Evolutionary conservation across 2,113 vertebrate genomes (phyloP), one percentile per base, ranked within the genome.

Genomic region (Azemiops feae): DNA sequence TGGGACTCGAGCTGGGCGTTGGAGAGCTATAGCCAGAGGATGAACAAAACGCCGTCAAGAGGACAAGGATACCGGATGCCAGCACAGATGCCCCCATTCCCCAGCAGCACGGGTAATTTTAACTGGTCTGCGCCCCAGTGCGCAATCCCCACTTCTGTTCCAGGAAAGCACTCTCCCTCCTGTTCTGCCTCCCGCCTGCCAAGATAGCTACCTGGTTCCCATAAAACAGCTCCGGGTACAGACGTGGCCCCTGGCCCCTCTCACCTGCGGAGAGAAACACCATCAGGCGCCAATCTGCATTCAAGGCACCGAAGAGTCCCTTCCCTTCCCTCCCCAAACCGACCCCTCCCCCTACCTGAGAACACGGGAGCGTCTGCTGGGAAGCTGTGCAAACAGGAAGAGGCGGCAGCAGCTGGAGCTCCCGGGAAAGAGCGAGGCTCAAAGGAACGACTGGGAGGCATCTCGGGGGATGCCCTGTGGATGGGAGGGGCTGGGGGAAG

Each of bases 201-300:
- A 23, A 14, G 23, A 14, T 25, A 1, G 6, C 9, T 43, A 57
- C 94, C 90, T 90, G 96, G 86, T 95, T 97, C 92, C 96, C 90
- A 20, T 96, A 97, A 92, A 96, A 95, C 93, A 96, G 94, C 92
- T 97, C 97, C 16, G 96, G 94, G 81, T 94, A 96, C 1, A 96
- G 92, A n/a, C 96, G 96, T 6, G 94, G 96, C 91, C 95, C 94
- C n/a, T 85, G 90, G 90, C 87, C 69, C 64, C 93, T 64, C 74
- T 94, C 93, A 54, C 91, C 93, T 94, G 88, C 0, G 2, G 45
- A 89, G 91, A 86, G 60, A 74, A 55, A 87, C 9, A 91, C 45
- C 25, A 69, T 89, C 47, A 94, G 47, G 22, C 12, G 0, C 34
- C 18, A 9, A 23, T 20, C 1, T 16, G 69, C 4, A 11, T 3